These are phyloP conservation scores for Pyralis farinalis DNA, from an alignment of 2,888 invertebrate species.

Conservation along the genomic window DNA sequence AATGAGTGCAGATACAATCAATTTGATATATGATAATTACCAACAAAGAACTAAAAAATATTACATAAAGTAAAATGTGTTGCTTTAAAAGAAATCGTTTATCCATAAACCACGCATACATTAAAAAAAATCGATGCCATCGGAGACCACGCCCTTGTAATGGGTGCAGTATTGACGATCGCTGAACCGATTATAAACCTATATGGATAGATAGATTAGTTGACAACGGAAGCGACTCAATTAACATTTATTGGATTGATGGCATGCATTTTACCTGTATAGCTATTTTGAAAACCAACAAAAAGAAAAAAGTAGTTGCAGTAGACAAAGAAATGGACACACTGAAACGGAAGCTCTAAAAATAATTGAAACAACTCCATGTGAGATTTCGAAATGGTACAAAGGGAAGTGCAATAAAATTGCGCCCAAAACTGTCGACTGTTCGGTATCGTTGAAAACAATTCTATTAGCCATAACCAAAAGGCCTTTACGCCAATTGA, in stretches of 20 bases:
- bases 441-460: constrained; percentile 41
- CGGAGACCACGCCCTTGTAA: constrained; percentile 26
- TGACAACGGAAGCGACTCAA: constrained; percentile 40
- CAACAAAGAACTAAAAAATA: too few species aligned
- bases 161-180: constrained; percentile 23
- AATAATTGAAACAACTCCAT: constrained; percentile 45
- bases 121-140: constrained; percentile 17
- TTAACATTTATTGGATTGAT: constrained; percentile 36
- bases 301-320: constrained; percentile 23
- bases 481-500: constrained; percentile 43
- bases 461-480: constrained; percentile 50
- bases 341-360: constrained; percentile 49
- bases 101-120: too few species aligned
- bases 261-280: constrained; percentile 25
- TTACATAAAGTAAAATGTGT: too few species aligned
- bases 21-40: too few species aligned
- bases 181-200: constrained; percentile 22
- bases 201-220: constrained; percentile 23
- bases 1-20: constrained; percentile 4
- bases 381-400: constrained; percentile 39
- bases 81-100: too few species aligned
- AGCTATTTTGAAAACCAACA: constrained; percentile 1
- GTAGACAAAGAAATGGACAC: constrained; percentile 33
- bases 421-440: constrained; percentile 45
- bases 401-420: constrained; percentile 47